Percentiles rank a stretch among this genome's conserved stretches.
Evolutionary conservation across 2,113 vertebrate genomes (phyloP).

Genomic region (Bujurquina vittata): DNA sequence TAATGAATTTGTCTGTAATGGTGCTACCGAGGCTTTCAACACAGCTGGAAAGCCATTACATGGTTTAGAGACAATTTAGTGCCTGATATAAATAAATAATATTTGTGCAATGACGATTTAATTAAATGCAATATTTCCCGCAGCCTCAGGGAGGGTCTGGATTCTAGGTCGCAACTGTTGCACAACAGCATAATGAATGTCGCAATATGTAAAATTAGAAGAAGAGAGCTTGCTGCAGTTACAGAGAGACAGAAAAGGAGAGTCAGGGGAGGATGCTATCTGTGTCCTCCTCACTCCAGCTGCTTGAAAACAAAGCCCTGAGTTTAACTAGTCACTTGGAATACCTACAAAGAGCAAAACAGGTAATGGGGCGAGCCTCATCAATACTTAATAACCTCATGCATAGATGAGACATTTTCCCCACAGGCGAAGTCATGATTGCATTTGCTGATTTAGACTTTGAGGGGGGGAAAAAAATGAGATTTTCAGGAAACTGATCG

Average conservation of each 20-base stretch:
- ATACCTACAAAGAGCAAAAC: constrained; percentile 1
- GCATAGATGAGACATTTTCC: constrained; percentile 26
- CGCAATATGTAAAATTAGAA: constrained; percentile 9
- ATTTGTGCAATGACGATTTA: constrained; percentile 39
- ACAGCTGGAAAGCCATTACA: constrained; percentile 36
- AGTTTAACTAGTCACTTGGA: constrained; percentile 7
- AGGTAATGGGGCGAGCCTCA: constrained; percentile 29
- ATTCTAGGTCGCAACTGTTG: constrained; percentile 21
- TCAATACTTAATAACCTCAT: constrained; percentile 43
- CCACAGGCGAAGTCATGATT: neutral
- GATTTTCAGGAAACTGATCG: neutral
- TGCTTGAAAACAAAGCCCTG: neutral
- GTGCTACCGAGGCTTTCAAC: constrained; percentile 11
- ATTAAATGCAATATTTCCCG: constrained; percentile 50
- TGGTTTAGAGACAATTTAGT: constrained; percentile 59
- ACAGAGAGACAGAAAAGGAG: neutral
- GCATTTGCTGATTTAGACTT: constrained; percentile 3
- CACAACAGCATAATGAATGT: constrained; percentile 19
- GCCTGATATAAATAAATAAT: constrained; percentile 56
- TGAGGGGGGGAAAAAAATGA: neutral
- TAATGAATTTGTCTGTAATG: constrained; percentile 1
- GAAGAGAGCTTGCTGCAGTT: constrained; percentile 1
- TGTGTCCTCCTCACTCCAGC: neutral
- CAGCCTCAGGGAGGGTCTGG: neutral
- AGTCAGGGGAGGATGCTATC: neutral